Percentiles rank a stretch among this genome's conserved stretches.
These are phyloP conservation scores for Neodiprion virginianus DNA, from an alignment of 1,140 invertebrate species.

Conservation along the genomic window DNA sequence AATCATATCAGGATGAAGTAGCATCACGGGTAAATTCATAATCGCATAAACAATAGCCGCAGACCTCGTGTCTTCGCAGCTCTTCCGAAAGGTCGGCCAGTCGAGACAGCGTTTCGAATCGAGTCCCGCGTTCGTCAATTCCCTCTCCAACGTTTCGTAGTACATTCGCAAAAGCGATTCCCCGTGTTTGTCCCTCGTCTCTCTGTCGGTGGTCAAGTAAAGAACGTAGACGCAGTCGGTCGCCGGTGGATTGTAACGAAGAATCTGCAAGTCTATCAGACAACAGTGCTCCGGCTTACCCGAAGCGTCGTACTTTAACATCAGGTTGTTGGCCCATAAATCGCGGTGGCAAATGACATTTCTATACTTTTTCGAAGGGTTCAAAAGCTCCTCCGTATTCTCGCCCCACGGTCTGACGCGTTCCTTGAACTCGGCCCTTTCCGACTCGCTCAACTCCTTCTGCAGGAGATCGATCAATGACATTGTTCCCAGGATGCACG, in stretches of 20 bases:
- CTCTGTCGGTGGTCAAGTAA: slow-evolving; percentile 42
- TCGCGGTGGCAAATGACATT: slow-evolving; percentile 70
- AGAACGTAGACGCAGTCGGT: slow-evolving; percentile 60
- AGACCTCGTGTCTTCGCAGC: slow-evolving; percentile 17
- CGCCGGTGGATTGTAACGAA: slow-evolving; percentile 63
- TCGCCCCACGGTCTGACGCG: slow-evolving; percentile 26
- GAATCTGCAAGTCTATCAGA: slow-evolving; percentile 71
- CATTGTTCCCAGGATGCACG: slow-evolving; percentile 33
- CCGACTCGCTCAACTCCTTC: slow-evolving; percentile 25
- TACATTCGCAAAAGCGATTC: slow-evolving; percentile 39
- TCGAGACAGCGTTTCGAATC: slow-evolving; percentile 31
- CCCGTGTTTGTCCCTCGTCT: slow-evolving; percentile 33
- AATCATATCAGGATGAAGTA: slow-evolving; percentile 36
- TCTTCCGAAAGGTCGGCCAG: slow-evolving; percentile 42
- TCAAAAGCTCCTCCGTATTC: slow-evolving; percentile 48
- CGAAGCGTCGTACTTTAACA: slow-evolving; percentile 64
- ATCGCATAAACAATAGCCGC: slow-evolving; percentile 40
- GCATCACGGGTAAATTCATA: slow-evolving; percentile 44
- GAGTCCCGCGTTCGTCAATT: slow-evolving; percentile 30
- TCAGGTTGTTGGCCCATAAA: slow-evolving; percentile 70
- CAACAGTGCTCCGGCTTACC: slow-evolving; percentile 54
- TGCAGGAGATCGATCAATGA: slow-evolving; percentile 42
- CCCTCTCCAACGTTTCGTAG: slow-evolving; percentile 30
- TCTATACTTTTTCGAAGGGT: slow-evolving; percentile 59
- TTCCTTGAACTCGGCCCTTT: slow-evolving; percentile 30